Evolutionary conservation across 1,140 invertebrate genomes (phyloP).

Genomic region (Drosophila nikananu): DNA sequence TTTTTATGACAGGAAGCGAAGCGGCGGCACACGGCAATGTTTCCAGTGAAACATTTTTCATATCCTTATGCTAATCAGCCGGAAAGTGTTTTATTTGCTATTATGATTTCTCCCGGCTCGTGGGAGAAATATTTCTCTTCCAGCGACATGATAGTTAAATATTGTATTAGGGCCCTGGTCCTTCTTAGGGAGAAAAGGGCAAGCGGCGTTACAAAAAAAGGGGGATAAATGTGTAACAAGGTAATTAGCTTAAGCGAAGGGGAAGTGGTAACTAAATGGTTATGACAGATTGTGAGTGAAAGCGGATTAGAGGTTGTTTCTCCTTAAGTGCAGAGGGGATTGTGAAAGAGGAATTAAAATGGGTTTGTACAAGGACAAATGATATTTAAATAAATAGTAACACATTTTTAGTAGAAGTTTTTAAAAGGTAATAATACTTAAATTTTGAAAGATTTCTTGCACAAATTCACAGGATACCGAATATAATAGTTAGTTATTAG

Average conservation of each 20-base stretch:
- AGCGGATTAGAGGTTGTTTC: conserved; percentile 3
- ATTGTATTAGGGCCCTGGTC: conserved; percentile 29
- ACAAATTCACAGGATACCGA: neutral
- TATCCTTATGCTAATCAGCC: conserved; percentile 73
- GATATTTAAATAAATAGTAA: neutral
- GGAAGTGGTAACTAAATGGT: conserved; percentile 23
- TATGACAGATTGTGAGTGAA: conserved; percentile 28
- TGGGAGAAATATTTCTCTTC: conserved; percentile 38
- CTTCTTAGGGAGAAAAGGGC: conserved; percentile 19
- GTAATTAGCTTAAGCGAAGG: conserved; percentile 33
- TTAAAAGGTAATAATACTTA: neutral
- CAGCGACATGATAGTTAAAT: conserved; percentile 51
- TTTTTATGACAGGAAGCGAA: conserved; percentile 74
- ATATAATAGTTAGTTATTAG: neutral
- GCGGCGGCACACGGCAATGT: conserved; percentile 52
- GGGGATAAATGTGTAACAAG: conserved; percentile 40
- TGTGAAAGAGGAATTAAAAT: neutral
- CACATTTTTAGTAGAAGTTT: neutral
- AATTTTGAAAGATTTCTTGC: neutral
- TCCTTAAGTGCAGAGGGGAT: conserved; percentile 10
- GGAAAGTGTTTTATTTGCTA: conserved; percentile 47
- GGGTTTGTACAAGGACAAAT: neutral
- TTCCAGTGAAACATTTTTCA: conserved; percentile 60
- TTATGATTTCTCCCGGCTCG: conserved; percentile 24
- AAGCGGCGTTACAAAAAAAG: conserved; percentile 41